Evolutionary conservation across 2,797 vertebrate species (phyloP).

Genomic region (Uromys caudimaculatus): DNA sequence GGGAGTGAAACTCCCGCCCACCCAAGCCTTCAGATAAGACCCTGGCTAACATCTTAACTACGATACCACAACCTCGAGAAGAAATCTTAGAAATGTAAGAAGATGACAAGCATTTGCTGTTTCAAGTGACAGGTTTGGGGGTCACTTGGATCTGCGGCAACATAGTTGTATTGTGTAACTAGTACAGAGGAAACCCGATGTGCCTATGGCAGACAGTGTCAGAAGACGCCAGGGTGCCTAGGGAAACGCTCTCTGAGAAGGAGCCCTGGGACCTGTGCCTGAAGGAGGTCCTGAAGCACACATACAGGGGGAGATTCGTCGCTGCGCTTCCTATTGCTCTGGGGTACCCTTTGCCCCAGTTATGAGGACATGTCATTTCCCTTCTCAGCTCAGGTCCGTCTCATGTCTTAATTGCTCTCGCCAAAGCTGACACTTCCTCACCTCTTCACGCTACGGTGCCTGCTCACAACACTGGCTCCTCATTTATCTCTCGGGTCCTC

Average conservation of each 20-base stretch:
- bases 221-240: neutral
- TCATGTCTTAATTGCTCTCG: neutral
- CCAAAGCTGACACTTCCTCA: neutral
- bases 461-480: neutral
- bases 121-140: neutral
- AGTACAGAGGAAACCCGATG: neutral
- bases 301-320: neutral
- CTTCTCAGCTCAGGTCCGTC: neutral
- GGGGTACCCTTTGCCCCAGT: neutral
- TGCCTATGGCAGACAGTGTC: neutral
- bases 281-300: neutral
- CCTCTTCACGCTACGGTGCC: neutral
- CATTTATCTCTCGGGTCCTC: neutral
- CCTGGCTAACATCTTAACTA: neutral
- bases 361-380: neutral
- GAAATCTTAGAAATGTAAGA: neutral
- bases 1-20: neutral
- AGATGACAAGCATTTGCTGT: neutral
- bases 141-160: neutral
- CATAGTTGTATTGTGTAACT: neutral
- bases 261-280: neutral
- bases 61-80: neutral
- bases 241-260: neutral
- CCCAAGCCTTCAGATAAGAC: neutral
- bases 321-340: neutral